A percentile compares a stretch with the other conserved stretches of the same genome.
phyloP scores from a whole-genome alignment of 2,888 invertebrate genomes.

The Sinopyrophorus schimmeli region DNA sequence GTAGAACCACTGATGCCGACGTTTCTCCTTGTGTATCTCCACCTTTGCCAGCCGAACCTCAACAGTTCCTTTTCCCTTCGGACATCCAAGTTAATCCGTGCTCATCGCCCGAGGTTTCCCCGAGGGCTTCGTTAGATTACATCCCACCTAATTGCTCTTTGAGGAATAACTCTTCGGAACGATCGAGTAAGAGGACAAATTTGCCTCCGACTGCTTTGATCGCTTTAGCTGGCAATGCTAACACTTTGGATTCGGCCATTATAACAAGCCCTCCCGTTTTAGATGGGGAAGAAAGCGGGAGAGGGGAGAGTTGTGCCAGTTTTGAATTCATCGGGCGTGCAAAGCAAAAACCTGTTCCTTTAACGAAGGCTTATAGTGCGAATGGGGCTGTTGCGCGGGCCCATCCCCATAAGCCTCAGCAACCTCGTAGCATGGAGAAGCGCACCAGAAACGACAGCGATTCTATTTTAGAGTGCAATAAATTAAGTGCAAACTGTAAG shows the following conservation, averaged over 20 bases:
- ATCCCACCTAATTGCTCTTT: conserved; percentile 58
- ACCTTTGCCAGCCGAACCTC: conserved; percentile 54
- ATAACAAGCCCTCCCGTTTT: conserved; percentile 61
- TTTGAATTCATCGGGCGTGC: conserved; percentile 63
- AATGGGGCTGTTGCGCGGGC: conserved; percentile 40
- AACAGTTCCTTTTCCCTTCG: conserved; percentile 66
- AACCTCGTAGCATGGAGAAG: conserved; percentile 50
- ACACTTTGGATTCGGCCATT: conserved; percentile 56
- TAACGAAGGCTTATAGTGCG: conserved; percentile 49
- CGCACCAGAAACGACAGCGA: conserved; percentile 51
- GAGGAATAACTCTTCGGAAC: conserved; percentile 45
- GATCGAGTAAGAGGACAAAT: conserved; percentile 46
- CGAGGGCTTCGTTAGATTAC: conserved; percentile 57
- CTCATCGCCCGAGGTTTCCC: conserved; percentile 55
- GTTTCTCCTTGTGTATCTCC: conserved; percentile 60
- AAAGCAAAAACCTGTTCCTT: conserved; percentile 41
- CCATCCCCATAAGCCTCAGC: conserved; percentile 39
- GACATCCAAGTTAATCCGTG: conserved; percentile 61
- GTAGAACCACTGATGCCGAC: conserved; percentile 76
- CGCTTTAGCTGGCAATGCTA: conserved; percentile 55
- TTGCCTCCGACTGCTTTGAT: conserved; percentile 64
- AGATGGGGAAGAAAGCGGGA: conserved; percentile 66
- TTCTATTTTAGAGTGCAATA: conserved; percentile 53
- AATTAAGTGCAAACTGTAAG: conserved; percentile 51
- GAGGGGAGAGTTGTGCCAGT: conserved; percentile 66